Evolutionary conservation across 2,113 vertebrate genomes (phyloP).

Genomic region (Prionailurus viverrinus): DNA sequence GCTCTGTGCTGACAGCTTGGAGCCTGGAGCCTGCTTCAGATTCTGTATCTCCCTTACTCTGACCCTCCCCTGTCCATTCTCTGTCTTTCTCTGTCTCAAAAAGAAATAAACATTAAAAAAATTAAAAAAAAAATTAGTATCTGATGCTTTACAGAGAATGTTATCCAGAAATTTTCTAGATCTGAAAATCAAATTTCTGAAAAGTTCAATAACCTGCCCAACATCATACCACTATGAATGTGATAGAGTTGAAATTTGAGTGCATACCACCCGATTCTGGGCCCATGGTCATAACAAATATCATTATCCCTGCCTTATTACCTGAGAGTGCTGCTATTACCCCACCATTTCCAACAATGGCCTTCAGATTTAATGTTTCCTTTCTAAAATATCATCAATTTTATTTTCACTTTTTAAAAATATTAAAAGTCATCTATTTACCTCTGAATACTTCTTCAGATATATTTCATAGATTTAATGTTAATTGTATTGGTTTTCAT

Average conservation of each 20-base stretch:
- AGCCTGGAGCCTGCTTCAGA: no score
- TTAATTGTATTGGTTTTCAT: neutral
- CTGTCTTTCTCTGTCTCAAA: no score
- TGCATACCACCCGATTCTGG: neutral
- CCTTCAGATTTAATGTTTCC: neutral
- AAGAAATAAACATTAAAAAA: no score
- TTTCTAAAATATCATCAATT: neutral
- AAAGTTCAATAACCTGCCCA: neutral
- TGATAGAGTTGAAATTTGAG: neutral
- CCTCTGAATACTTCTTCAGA: neutral
- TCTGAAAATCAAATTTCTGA: neutral
- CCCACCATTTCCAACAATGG: neutral
- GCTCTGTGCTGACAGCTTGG: no score
- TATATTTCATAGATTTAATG: neutral
- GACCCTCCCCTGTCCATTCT: no score
- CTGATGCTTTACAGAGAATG: neutral
- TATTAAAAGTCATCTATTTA: slow-evolving; percentile 24
- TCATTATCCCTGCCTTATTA: neutral
- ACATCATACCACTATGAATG: neutral
- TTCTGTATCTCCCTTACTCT: no score
- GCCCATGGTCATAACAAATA: neutral
- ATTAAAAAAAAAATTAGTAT: no score
- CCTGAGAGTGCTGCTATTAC: neutral
- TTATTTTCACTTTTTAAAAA: slow-evolving; percentile 6
- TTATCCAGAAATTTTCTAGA: neutral